Percentiles rank a stretch among this genome's conserved stretches.
phyloP scores from a whole-genome alignment of 2,888 invertebrate genomes.

The Xylophagus ater region DNA sequence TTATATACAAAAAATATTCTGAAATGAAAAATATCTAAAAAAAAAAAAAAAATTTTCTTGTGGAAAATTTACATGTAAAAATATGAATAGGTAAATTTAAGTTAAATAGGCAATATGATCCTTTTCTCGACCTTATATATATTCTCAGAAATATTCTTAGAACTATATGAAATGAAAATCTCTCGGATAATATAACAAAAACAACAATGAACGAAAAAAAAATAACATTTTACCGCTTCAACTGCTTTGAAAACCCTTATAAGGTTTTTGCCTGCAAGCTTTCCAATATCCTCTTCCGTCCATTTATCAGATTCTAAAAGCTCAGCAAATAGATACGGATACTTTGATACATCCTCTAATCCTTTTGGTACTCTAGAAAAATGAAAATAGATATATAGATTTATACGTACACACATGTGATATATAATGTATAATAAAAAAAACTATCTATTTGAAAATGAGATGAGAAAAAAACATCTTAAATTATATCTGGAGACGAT shows the following conservation, averaged over 20 bases:
- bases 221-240: slow-evolving; percentile 68
- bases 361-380: slow-evolving; percentile 51
- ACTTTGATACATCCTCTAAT: slow-evolving; percentile 74
- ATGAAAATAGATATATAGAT: slow-evolving; percentile 2
- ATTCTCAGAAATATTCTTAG: not conserved
- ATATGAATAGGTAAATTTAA: no score
- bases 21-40: no score
- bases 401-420: not conserved
- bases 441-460: no score
- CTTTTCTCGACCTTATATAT: not conserved
- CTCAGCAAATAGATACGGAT: slow-evolving; percentile 71
- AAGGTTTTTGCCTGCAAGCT: slow-evolving; percentile 72
- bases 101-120: no score
- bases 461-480: not conserved
- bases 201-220: no score
- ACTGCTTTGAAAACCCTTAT: slow-evolving; percentile 67
- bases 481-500: not conserved
- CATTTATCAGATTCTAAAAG: slow-evolving; percentile 68
- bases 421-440: not conserved
- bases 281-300: slow-evolving; percentile 72
- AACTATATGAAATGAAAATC: not conserved
- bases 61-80: no score
- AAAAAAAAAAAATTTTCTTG: no score
- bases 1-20: no score
- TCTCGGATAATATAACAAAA: slow-evolving; percentile 30